phyloP scores from a whole-genome alignment of 2,888 invertebrate species.

The Melanotus villosus region DNA sequence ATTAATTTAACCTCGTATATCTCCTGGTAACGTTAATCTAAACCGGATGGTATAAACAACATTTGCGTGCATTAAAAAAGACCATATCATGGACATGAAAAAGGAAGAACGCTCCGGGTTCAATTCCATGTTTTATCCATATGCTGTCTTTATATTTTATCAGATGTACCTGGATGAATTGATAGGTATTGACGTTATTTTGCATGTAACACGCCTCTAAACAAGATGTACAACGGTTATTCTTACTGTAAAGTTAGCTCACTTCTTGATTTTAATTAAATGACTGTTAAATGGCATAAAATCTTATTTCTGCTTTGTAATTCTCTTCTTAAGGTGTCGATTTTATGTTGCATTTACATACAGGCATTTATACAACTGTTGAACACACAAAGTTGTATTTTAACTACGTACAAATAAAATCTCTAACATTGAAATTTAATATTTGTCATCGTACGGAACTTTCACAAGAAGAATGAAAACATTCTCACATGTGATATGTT shows the following conservation, averaged over 20 bases:
- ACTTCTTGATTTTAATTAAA: conserved; percentile 29
- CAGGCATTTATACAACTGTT: no score
- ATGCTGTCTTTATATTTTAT: neutral
- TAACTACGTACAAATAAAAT: no score
- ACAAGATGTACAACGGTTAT: conserved; percentile 25
- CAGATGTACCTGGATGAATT: neutral
- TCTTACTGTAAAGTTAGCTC: conserved; percentile 29
- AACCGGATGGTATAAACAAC: conserved; percentile 17
- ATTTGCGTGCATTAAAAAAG: neutral
- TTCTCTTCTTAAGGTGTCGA: neutral
- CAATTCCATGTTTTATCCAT: conserved; percentile 1
- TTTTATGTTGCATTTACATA: no score
- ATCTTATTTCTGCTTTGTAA: conserved; percentile 7
- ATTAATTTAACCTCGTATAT: conserved; percentile 32
- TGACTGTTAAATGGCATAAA: conserved; percentile 1
- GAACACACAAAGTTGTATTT: no score
- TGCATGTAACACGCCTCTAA: conserved; percentile 2
- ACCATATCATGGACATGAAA: neutral
- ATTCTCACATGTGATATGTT: no score
- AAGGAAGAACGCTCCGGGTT: neutral
- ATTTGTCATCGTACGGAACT: no score
- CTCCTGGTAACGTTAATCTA: conserved; percentile 32
- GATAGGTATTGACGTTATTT: conserved; percentile 12
- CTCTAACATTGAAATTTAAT: no score
- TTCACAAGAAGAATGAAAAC: no score